phyloP scores from a whole-genome alignment of 37 sponge, comb jelly and placozoan genomes.

The Tethya wilhelma region DNA sequence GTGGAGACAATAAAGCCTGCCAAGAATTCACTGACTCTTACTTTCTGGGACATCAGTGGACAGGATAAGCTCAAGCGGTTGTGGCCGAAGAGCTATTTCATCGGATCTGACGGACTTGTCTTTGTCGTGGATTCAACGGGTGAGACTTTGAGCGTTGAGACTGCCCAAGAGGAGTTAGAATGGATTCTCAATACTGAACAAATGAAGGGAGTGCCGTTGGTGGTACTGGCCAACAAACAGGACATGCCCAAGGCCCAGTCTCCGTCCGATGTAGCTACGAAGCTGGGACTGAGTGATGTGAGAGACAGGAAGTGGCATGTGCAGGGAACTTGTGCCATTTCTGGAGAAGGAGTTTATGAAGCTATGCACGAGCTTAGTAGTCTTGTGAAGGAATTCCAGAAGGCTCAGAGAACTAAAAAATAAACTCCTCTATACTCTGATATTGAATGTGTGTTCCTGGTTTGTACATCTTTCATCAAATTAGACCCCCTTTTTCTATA shows the following conservation, averaged over 20 bases:
- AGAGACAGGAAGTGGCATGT: conserved; percentile 79
- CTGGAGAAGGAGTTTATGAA: conserved; percentile 82
- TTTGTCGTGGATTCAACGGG: conserved; percentile 89
- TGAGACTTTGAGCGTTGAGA: conserved; percentile 14
- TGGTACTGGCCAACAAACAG: conserved; percentile 91
- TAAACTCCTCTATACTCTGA: too few relatives aligned
- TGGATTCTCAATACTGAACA: conserved; percentile 72
- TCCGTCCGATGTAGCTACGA: conserved; percentile 61
- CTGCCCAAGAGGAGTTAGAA: conserved; percentile 71
- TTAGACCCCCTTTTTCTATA: too few relatives aligned
- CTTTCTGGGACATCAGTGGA: conserved; percentile 98
- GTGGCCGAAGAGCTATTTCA: conserved; percentile 92
- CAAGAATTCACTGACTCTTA: conserved; percentile 84
- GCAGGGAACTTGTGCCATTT: conserved; percentile 83
- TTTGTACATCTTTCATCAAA: too few relatives aligned
- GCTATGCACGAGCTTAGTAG: conserved; percentile 65
- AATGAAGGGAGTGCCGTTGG: conserved; percentile 80
- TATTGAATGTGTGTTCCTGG: too few relatives aligned
- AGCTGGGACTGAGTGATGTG: conserved; percentile 61
- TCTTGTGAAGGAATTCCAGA: conserved; percentile 79
- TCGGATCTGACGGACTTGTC: conserved; percentile 84
- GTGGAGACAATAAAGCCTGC: conserved; percentile 95
- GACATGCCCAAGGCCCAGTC: conserved; percentile 74
- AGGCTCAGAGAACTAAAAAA: too few relatives aligned
- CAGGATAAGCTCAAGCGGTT: conserved; percentile 94